phyloP scores from a whole-genome alignment of 2,113 vertebrate species.

The Gymnarchus niloticus region DNA sequence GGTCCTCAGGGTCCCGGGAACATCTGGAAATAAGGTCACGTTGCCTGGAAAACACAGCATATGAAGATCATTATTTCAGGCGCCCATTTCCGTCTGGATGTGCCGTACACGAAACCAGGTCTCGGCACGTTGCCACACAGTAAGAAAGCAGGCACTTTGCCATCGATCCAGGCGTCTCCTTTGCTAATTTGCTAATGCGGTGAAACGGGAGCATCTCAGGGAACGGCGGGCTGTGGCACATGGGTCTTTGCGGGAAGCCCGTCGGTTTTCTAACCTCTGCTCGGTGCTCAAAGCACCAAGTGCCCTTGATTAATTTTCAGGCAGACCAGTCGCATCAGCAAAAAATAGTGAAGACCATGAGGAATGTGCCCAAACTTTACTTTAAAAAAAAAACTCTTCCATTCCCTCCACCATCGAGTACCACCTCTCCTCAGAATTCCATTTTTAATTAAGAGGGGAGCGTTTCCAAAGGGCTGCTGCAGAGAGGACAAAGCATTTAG shows the following conservation, averaged over 20 bases:
- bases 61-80: not conserved
- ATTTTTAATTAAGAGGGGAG: constrained; percentile 54
- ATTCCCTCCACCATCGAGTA: constrained; percentile 22
- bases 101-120: constrained; percentile 28
- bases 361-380: constrained; percentile 41
- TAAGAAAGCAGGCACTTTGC: constrained; percentile 11
- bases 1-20: not conserved
- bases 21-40: not conserved
- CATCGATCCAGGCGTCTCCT: constrained; percentile 29
- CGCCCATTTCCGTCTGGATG: constrained; percentile 3
- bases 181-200: constrained; percentile 41
- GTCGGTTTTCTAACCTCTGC: constrained; percentile 52
- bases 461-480: constrained; percentile 47
- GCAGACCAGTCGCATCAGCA: constrained; percentile 57
- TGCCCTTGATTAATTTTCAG: constrained; percentile 59
- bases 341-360: constrained; percentile 32
- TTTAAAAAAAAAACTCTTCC: constrained; percentile 22
- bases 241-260: constrained; percentile 49
- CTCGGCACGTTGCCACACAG: constrained; percentile 7
- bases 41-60: not conserved
- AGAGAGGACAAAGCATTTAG: constrained; percentile 62
- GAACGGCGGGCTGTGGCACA: constrained; percentile 30
- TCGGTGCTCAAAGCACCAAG: constrained; percentile 49
- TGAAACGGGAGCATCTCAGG: constrained; percentile 31
- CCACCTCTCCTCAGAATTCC: constrained; percentile 41